Evolutionary conservation across 2,888 invertebrate genomes (phyloP), one percentile per base, ranked within the genome.

Genomic region (Galeopsomyia nigrocyanea): DNA sequence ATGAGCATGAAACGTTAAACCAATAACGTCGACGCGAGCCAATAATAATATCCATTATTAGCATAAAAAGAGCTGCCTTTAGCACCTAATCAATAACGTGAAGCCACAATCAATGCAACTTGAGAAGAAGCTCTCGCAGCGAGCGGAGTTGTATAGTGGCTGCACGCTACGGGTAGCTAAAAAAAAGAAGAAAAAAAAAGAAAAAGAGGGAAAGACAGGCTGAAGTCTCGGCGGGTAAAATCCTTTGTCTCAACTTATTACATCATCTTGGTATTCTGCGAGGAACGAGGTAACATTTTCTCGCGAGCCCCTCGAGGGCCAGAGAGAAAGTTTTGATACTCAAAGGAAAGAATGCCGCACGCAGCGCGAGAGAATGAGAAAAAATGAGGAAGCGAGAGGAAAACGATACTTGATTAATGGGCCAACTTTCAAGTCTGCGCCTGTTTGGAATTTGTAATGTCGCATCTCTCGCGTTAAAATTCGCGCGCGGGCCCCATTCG

Each of bases 341-440:
- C 73, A 65, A 65, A 65, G 67, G 60, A 56, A 61, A 68, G 56
- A 64, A 64, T 68, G 55, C 53, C 16, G 13, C 9, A 5, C n/a
- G 13, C 7, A 62, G 53, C 22, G 17, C 22, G 14, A 21, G 26
- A 1, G 21, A 49, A 31, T 2, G 55, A 19, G 60, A 71, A 67
- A 71, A 64, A 56, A 64, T 60, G 74, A 72, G 71, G 55, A 51
- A 61, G 62, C 74, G 77, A 39, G 39, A 76, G 77, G 80, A 80
- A 82, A 82, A 83, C 81, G 83, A 82, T 84, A 83, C 83, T 82
- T 85, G 84, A 85, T 84, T 84, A 85, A 85, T 84, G 82, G 83
- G 77, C 79, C 81, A 84, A 84, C 80, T 84, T 84, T 82, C 62
- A 60, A 57, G 67, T 74, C 77, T 73, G 70, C 68, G 66, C 77